Conservation (phyloP, 2,888 invertebrate species). For the Formica aserva region DNA sequence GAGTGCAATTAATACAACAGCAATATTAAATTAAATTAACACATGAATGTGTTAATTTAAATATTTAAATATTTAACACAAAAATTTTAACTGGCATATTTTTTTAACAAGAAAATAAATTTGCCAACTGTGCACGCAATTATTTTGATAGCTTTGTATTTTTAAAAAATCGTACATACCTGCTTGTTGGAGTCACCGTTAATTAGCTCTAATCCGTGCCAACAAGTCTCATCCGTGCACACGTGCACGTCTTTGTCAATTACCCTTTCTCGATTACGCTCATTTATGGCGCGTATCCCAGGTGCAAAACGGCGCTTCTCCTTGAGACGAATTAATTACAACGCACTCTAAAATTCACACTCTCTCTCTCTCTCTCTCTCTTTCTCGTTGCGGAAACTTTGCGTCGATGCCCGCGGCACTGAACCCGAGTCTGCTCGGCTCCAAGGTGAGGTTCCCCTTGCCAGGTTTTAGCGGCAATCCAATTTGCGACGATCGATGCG, state of each 20-base stretch:
- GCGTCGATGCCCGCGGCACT: constrained; percentile 63
- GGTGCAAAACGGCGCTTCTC: constrained; percentile 9
- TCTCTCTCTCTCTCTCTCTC: constrained; percentile 38
- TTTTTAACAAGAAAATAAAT: too few species aligned
- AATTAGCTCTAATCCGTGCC: neutral
- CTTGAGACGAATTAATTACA: constrained; percentile 20
- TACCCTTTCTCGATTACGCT: constrained; percentile 38
- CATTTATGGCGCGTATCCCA: constrained; percentile 57
- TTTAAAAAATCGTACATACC: constrained; percentile 45
- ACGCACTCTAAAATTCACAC: constrained; percentile 61
- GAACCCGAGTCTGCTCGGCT: constrained; percentile 56
- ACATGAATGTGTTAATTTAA: too few species aligned
- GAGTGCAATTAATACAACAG: too few species aligned
- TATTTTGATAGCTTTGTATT: neutral
- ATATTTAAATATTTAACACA: too few species aligned
- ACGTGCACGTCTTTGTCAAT: constrained; percentile 21
- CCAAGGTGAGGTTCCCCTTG: constrained; percentile 61
- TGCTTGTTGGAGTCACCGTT: constrained; percentile 22
- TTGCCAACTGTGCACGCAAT: too few species aligned
- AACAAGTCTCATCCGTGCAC: constrained; percentile 48
- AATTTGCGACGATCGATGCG: constrained; percentile 78
- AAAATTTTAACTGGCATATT: too few species aligned
- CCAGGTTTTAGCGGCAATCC: constrained; percentile 74
- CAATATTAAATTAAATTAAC: too few species aligned
- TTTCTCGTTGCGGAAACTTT: constrained; percentile 46